Conservation (phyloP, 2,888 invertebrate species). For the Yponomeuta malinellus region DNA sequence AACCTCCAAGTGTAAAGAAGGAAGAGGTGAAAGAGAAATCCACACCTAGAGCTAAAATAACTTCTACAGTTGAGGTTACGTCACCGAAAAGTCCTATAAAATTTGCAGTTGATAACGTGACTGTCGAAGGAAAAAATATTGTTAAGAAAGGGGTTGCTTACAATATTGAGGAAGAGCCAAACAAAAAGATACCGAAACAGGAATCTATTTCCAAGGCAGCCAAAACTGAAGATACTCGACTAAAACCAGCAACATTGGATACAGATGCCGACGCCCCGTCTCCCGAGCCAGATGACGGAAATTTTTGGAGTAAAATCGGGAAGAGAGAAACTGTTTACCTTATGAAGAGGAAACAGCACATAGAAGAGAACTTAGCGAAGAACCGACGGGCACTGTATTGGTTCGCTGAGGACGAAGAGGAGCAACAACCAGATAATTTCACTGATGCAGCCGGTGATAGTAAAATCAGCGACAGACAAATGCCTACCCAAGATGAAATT, state of each 20-base stretch:
- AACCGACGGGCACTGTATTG: conserved; percentile 51
- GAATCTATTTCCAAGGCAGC: background rate
- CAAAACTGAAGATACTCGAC: background rate
- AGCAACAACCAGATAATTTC: background rate
- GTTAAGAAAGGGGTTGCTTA: conserved; percentile 56
- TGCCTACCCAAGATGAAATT: background rate
- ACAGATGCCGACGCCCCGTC: conserved; percentile 30
- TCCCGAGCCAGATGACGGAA: conserved; percentile 63
- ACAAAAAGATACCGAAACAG: conserved; percentile 12
- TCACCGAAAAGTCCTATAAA: conserved; percentile 65
- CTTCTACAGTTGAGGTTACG: conserved; percentile 70
- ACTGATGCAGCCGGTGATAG: background rate
- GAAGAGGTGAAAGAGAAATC: conserved; percentile 21
- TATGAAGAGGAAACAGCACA: conserved; percentile 69
- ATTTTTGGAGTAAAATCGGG: conserved; percentile 81
- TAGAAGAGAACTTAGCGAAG: conserved; percentile 59
- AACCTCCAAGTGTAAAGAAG: background rate
- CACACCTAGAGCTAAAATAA: conserved; percentile 54
- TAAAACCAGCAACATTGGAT: background rate
- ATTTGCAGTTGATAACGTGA: conserved; percentile 73
- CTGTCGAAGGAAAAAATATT: conserved; percentile 73
- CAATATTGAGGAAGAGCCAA: conserved; percentile 37
- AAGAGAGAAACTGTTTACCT: conserved; percentile 80
- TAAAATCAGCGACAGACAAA: background rate
- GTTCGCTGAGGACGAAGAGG: conserved; percentile 47